phyloP scores from a whole-genome alignment of 2,888 invertebrate species.

The Calameuta filiformis region DNA sequence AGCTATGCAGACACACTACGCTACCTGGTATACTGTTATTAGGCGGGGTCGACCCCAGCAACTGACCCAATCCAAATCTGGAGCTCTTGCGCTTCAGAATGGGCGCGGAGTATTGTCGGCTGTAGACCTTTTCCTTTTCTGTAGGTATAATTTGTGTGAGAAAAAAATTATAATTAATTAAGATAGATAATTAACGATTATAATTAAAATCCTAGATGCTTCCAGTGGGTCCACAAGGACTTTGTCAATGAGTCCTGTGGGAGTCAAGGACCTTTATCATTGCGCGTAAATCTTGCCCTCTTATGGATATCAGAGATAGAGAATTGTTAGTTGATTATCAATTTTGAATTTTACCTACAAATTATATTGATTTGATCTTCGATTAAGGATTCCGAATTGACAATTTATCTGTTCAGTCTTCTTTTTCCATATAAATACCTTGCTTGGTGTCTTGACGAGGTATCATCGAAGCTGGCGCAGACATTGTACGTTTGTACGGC shows the following conservation, averaged over 20 bases:
- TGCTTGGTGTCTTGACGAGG: conserved; percentile 80
- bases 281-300: neutral
- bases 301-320: neutral
- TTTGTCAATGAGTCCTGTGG: neutral
- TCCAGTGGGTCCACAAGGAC: neutral
- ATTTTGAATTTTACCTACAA: neutral
- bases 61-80: conserved; percentile 90
- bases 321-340: neutral
- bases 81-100: conserved; percentile 93
- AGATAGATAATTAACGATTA: neutral
- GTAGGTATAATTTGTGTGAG: conserved; percentile 45
- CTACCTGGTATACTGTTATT: conserved; percentile 74
- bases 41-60: conserved; percentile 72
- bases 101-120: conserved; percentile 95
- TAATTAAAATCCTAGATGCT: neutral
- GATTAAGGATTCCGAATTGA: neutral
- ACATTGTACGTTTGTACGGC: conserved; percentile 95
- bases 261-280: neutral
- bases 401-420: neutral
- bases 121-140: conserved; percentile 88
- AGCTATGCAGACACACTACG: conserved; percentile 61
- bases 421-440: conserved; percentile 60
- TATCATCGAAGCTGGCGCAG: conserved; percentile 88
- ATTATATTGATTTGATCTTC: neutral
- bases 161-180: conserved; percentile 11